Evolutionary conservation across 92 coral and sea anemone genomes (phyloP).

Genomic region (Ricordea florida): DNA sequence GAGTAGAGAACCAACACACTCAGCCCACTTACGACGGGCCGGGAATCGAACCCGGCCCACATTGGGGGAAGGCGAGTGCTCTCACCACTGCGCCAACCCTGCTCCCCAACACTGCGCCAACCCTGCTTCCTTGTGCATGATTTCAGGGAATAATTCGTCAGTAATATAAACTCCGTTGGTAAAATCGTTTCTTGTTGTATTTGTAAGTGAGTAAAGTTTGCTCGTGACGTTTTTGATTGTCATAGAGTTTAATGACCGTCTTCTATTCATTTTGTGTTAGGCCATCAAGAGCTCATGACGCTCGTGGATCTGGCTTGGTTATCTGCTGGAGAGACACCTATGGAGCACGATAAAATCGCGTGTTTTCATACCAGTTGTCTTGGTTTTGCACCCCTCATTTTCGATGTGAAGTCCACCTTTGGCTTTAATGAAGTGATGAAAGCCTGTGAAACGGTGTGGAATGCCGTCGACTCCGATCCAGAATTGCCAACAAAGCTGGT

Average conservation of each 20-base stretch:
- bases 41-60: no score
- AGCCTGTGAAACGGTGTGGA: conserved; percentile 77
- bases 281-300: conserved; percentile 77
- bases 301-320: conserved; percentile 90
- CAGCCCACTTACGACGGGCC: no score
- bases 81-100: no score
- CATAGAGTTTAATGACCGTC: neutral
- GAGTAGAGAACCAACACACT: no score
- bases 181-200: no score
- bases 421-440: conserved; percentile 73
- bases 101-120: no score
- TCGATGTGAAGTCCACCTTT: conserved; percentile 43
- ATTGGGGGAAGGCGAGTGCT: no score
- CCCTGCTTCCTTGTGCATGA: no score
- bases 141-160: neutral
- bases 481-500: conserved; percentile 68
- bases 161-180: neutral
- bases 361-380: conserved; percentile 76
- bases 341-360: conserved; percentile 72
- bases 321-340: conserved; percentile 85
- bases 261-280: no score
- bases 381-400: conserved; percentile 84
- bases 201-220: no score
- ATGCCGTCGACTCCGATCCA: conserved; percentile 64
- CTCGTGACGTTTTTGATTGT: neutral